Conservation (phyloP, 2,797 vertebrate genomes). For the Hydrocynus forskahlii region DNA sequence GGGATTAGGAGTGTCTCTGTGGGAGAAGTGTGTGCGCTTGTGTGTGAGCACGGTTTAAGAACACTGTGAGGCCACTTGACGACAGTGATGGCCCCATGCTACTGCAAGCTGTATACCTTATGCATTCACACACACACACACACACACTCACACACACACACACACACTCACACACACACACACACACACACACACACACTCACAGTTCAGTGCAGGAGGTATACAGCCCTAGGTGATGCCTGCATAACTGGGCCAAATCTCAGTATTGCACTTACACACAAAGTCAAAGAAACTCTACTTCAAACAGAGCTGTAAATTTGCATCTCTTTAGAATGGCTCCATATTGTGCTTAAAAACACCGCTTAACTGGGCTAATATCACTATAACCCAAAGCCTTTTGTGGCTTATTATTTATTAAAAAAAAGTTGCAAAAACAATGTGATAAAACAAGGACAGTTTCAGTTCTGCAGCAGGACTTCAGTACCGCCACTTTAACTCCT, state of each 20-base stretch:
- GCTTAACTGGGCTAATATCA: too few relatives aligned
- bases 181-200: neutral
- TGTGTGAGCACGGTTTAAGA: neutral
- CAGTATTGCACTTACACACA: neutral
- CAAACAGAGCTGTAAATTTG: neutral
- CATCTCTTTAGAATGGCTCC: neutral
- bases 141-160: neutral
- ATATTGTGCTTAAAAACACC: neutral
- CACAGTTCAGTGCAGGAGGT: neutral
- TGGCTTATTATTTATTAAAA: too few relatives aligned
- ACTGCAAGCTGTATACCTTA: neutral
- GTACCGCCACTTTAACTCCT: too few relatives aligned
- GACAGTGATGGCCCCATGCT: neutral
- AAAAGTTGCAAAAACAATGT: too few relatives aligned
- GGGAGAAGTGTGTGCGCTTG: neutral
- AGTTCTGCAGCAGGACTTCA: too few relatives aligned
- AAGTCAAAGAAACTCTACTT: neutral
- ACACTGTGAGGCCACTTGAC: slow-evolving; percentile 7
- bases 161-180: neutral
- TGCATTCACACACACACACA: neutral
- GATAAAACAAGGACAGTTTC: too few relatives aligned
- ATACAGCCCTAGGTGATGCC: neutral
- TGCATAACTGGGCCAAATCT: slow-evolving; percentile 16
- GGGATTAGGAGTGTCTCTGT: neutral
- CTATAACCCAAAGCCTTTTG: too few relatives aligned